Percentiles rank a stretch among this genome's conserved stretches.
phyloP scores from a whole-genome alignment of 1,140 invertebrate genomes.

The Drosophila sucinea region DNA sequence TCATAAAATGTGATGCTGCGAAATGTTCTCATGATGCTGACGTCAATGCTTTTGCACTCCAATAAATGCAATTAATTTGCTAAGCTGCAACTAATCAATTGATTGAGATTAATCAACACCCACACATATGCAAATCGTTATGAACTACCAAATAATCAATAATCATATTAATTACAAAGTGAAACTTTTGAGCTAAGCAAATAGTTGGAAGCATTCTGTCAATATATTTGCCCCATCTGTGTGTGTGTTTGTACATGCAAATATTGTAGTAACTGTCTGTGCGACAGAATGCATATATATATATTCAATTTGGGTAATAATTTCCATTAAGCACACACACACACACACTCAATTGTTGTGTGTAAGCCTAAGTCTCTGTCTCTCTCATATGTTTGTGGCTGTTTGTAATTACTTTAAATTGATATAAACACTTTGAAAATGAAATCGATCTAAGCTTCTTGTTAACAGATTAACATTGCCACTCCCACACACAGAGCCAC shows the following conservation, averaged over 20 bases:
- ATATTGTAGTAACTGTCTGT: constrained; percentile 3
- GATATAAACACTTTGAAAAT: constrained; percentile 80
- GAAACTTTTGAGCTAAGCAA: constrained; percentile 31
- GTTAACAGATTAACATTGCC: constrained; percentile 77
- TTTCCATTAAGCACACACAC: constrained; percentile 37
- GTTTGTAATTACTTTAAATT: constrained; percentile 81
- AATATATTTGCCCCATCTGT: constrained; percentile 25
- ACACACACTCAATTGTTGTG: constrained; percentile 26
- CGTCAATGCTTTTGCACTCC: constrained; percentile 1
- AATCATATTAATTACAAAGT: constrained; percentile 63
- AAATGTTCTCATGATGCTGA: neutral
- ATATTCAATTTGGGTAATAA: constrained; percentile 62
- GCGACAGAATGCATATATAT: constrained; percentile 42
- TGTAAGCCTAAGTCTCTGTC: constrained; percentile 26
- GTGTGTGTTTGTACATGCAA: neutral
- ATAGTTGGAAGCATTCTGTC: constrained; percentile 48
- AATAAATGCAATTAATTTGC: constrained; percentile 38
- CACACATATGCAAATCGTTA: constrained; percentile 37
- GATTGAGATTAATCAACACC: constrained; percentile 68
- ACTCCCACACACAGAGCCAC: constrained; percentile 40
- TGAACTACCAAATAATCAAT: constrained; percentile 49
- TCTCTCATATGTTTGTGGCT: constrained; percentile 64
- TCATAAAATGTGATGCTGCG: neutral
- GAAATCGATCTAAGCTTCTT: constrained; percentile 81
- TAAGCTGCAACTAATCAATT: constrained; percentile 58